These are phyloP conservation scores for Agonopterix arenella DNA, from an alignment of 2,888 invertebrate genomes.

Conservation along the genomic window DNA sequence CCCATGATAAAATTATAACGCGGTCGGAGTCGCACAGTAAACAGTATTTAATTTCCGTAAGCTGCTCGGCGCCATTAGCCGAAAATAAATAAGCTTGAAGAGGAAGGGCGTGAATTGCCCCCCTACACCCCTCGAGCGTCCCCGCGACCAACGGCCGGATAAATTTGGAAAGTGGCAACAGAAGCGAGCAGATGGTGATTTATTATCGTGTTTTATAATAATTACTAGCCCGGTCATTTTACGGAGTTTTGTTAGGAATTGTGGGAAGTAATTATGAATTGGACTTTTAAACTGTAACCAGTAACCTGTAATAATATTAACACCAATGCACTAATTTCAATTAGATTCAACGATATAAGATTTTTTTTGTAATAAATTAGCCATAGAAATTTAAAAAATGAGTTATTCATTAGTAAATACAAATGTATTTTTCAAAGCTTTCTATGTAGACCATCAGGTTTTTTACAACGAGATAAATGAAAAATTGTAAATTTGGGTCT, in stretches of 20 bases:
- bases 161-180: constrained; percentile 52
- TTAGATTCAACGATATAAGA: too few species aligned
- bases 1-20: constrained; percentile 38
- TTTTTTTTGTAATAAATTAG: too few species aligned
- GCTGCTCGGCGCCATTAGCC: constrained; percentile 53
- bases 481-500: too few species aligned
- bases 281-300: too few species aligned
- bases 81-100: constrained; percentile 60
- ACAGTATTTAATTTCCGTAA: constrained; percentile 63
- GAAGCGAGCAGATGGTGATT: constrained; percentile 69
- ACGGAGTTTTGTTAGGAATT: constrained; percentile 1
- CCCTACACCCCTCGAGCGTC: constrained; percentile 15
- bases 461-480: too few species aligned
- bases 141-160: constrained; percentile 26
- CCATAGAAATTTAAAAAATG: too few species aligned
- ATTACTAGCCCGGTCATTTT: constrained; percentile 35
- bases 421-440: too few species aligned
- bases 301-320: too few species aligned
- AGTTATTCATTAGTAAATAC: too few species aligned
- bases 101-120: constrained; percentile 51
- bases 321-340: too few species aligned
- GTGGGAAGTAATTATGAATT: background rate
- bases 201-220: constrained; percentile 71
- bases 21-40: constrained; percentile 37
- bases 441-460: too few species aligned